Evolutionary conservation across 2,797 vertebrate species (phyloP), one percentile per base, ranked within the genome.

Genomic region (Micromesistius poutassou): DNA sequence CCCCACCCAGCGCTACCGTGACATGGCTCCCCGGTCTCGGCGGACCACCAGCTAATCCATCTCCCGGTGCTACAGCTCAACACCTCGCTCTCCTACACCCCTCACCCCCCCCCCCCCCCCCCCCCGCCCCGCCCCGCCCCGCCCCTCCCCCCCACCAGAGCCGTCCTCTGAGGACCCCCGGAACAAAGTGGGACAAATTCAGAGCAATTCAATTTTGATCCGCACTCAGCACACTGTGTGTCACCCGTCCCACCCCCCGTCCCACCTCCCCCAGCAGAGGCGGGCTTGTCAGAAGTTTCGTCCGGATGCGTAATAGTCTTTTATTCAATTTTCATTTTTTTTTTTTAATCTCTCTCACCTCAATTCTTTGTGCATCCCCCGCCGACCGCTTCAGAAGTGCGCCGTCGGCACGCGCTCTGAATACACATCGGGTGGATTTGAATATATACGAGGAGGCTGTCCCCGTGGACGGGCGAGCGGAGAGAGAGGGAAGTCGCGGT

Each of bases 141-240:
- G 0, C 46, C 82, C 78, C 22, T 76, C 75, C 85, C 80, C 30
- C 46, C 77, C 77, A 81, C 84, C 82, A 83, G 74, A 79, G 77
- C 68, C 70, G 72, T 75, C 78, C 78, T 83, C 79, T 46, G 1
- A 78, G 80, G 78, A 81, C 46, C 82, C 30, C 35, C 30, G 79
- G 84, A 81, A 78, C 85, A 87, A 88, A 84, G 80, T 76, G 77
- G 91, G 87, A 87, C 82, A 81, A 85, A 88, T 87, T 85, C 83
- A 84, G 82, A 55, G 50, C 50, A 8, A n/a, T 16, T 55, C 19
- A 2, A 19, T 50, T 50, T 3, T 50, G 42, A 50, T 50, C 42
- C 42, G 3, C 16, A 16, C 42, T 55, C 50, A 22, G 50, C 22
- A 66, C 74, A 38, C 35, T 8, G 73, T 79, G 76, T 81, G 78